These are phyloP conservation scores for Sylvilagus bachmani DNA, from an alignment of 2,113 vertebrate genomes.

Conservation along the genomic window DNA sequence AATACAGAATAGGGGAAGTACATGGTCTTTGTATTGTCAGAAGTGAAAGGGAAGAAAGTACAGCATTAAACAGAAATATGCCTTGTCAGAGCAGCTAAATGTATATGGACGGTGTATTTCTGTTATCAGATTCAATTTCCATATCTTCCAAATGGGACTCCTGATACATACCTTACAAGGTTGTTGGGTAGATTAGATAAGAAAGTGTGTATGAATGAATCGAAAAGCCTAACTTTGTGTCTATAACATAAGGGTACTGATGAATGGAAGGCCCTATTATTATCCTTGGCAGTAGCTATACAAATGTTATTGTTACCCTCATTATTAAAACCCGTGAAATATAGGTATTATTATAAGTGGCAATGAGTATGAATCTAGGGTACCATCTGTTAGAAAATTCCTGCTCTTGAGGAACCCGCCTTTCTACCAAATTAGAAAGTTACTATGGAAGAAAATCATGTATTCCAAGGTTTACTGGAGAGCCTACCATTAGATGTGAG, in stretches of 20 bases:
- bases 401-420: neutral
- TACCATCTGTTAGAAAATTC: neutral
- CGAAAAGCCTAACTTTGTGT: neutral
- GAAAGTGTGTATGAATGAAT: neutral
- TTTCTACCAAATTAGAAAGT: neutral
- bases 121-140: slow-evolving; percentile 21
- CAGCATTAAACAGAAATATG: neutral
- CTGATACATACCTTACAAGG: neutral
- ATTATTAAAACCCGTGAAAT: slow-evolving; percentile 15
- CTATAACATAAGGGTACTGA: neutral
- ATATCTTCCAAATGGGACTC: neutral
- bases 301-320: neutral
- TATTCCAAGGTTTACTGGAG: neutral
- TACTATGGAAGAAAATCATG: neutral
- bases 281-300: neutral
- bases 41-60: neutral
- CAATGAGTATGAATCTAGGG: neutral
- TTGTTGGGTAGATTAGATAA: neutral
- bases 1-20: neutral
- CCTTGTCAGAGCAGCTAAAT: neutral
- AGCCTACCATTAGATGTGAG: neutral
- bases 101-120: neutral
- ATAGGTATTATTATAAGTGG: neutral
- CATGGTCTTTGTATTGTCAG: slow-evolving; percentile 4
- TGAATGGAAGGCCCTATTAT: neutral